Base-by-base conservation (phyloP, 2,888 invertebrate species). In the Agrilus mali region DNA sequence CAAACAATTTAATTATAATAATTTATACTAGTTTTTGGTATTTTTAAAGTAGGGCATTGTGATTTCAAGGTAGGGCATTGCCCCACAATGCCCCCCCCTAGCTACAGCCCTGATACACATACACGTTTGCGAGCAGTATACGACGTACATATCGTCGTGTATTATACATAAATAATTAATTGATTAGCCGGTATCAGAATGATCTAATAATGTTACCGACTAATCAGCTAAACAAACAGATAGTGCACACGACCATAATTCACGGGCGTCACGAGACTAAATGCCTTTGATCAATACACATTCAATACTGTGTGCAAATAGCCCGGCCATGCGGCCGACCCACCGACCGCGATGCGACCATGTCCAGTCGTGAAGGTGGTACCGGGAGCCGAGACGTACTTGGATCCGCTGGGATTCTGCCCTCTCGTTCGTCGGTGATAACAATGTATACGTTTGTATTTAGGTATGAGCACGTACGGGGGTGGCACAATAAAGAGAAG, bases 171-270 rank as follows among this genome's bases (percentile, higher is more conserved):
- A 67, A 66, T 67, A 67, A 66, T 65, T 66, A 66, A 67, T 66
- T 67, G 66, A 67, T 67, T 66, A 66, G 65, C 64, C 66, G 66
- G 66, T 66, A 66, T 66, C 65, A 64, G 59, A 57, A 56, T 63
- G 66, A 68, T 68, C 67, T 67, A 68, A 67, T 67, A 66, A 66
- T 62, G 66, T 65, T 64, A 64, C 66, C 64, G 64, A 64, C 66
- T 66, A 67, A 68, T 68, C 66, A 67, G 65, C 65, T 66, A 67
- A 66, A 67, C 66, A 67, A 68, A 67, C 65, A 67, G 67, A 67
- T 67, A 67, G 65, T 61, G 64, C 63, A 61, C 64, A 58, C 27
- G 27, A 62, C 65, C 65, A 66, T 67, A 66, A 67, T 65, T 67
- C 64, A 66, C 61, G 60, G 27, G 63, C 63, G 63, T 63, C 63